phyloP scores from a whole-genome alignment of 2,888 invertebrate species.

The Tetanocera ferruginea region DNA sequence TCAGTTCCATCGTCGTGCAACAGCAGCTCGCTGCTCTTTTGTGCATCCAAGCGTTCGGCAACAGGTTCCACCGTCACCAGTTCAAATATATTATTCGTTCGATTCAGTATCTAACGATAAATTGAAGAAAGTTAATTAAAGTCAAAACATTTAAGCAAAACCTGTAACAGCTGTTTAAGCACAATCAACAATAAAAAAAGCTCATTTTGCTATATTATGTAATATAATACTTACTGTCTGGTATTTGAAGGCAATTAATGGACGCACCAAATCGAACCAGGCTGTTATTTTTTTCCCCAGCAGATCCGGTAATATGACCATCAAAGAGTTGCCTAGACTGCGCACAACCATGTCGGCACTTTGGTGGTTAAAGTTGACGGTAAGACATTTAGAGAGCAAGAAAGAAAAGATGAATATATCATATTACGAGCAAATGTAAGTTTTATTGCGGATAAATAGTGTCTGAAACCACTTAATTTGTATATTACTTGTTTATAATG shows the following conservation, averaged over 20 bases:
- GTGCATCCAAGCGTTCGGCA: constrained; percentile 76
- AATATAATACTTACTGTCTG: constrained; percentile 81
- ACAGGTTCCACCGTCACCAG: constrained; percentile 90
- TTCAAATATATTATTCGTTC: constrained; percentile 98
- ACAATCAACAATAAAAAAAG: not conserved
- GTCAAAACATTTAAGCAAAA: not conserved
- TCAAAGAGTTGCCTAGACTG: constrained; percentile 90
- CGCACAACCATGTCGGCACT: constrained; percentile 90
- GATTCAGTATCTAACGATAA: constrained; percentile 83
- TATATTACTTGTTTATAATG: no score
- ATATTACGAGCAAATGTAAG: not conserved
- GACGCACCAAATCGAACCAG: constrained; percentile 92
- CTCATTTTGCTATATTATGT: no score
- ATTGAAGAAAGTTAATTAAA: not conserved
- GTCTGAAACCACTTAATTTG: no score
- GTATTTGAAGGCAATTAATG: constrained; percentile 94
- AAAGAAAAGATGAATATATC: not conserved
- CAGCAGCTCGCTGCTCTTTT: constrained; percentile 71
- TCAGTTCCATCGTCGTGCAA: constrained; percentile 75
- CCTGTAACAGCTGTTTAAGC: no score
- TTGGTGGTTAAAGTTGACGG: constrained; percentile 42
- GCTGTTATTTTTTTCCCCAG: constrained; percentile 91
- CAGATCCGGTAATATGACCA: constrained; percentile 89
- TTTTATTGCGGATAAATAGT: not conserved
- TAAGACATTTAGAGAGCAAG: not conserved